A percentile compares a stretch with the other conserved stretches of the same genome.
Evolutionary conservation across 1,140 invertebrate genomes (phyloP).

Genomic region (Drosophila truncata): DNA sequence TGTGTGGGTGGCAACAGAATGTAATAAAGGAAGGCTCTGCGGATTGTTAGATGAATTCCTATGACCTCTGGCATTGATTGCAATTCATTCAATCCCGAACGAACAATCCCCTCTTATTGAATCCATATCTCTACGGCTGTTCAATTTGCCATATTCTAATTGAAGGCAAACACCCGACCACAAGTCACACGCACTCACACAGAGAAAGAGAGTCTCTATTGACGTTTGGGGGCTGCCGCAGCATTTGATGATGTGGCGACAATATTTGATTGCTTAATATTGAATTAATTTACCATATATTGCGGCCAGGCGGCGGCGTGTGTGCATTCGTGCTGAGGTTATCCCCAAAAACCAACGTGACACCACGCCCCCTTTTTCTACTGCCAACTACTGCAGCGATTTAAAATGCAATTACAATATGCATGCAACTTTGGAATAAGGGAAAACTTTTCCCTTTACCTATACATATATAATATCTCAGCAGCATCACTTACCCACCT

Average conservation of each 20-base stretch:
- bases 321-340: constrained; percentile 57
- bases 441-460: constrained; percentile 42
- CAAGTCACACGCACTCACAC: constrained; percentile 30
- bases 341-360: constrained; percentile 19
- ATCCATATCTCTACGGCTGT: constrained; percentile 44
- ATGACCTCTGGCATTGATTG: constrained; percentile 45
- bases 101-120: constrained; percentile 15
- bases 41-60: constrained; percentile 55
- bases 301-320: constrained; percentile 48
- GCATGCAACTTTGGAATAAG: constrained; percentile 6
- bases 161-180: constrained; percentile 38
- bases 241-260: constrained; percentile 78
- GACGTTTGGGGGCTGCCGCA: constrained; percentile 56
- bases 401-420: constrained; percentile 74
- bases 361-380: not conserved
- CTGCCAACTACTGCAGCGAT: constrained; percentile 18
- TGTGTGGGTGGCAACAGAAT: constrained; percentile 15
- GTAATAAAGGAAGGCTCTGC: constrained; percentile 38
- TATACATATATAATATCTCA: not conserved
- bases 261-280: constrained; percentile 83
- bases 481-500: constrained; percentile 9
- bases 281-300: constrained; percentile 81
- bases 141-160: constrained; percentile 74
- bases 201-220: constrained; percentile 24
- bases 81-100: constrained; percentile 31